Base-by-base conservation (phyloP, 64 coral and sea anemone genomes). In the Exaiptasia diaphana region DNA sequence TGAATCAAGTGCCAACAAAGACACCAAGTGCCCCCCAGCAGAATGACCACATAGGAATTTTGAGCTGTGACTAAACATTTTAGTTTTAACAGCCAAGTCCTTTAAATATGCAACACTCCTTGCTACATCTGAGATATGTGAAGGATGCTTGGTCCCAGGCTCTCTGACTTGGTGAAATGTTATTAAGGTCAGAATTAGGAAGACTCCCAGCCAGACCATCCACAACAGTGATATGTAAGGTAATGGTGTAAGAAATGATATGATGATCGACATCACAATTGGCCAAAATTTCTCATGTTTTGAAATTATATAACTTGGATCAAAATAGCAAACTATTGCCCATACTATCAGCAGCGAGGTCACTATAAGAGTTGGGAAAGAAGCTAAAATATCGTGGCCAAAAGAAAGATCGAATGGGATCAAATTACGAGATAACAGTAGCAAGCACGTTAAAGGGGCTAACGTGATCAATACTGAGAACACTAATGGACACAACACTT, bases 41-140 rank as follows among this genome's bases (percentile, higher is more conserved):
- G 85, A 87, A 68, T 87, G 74, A 0, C 85, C 85, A 59, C 85
- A 87, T 34, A 87, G 37, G 38, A 79, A 79, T 12, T 79, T 28
- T 27, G 54, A 53, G 17, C 30, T 44, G 26, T 22, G 13, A 41
- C 68, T 29, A 34, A 69, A 87, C 7, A 34, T 69, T 25, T 68
- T 23, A 24, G 74, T 68, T 28, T 21, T 15, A 14, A 35, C 38
- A 17, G 59, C 85, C 53, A 41, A 87, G 50, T n/a, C 50, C 53
- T 68, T 70, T 0, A 87, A 44, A 73, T 74, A 87, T 17, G 17
- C 33, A 7, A 87, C 74, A 69, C 74, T 79, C 0, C 30, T 13
- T 5, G 74, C 74, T 5, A 87, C 85, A 58, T 87, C 85, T 11
- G 18, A 53, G 1, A 87, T 65, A 68, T 87, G 85, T 14, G 64